Evolutionary conservation across 92 coral and sea anemone genomes (phyloP), one percentile per base, ranked within the genome.

Genomic region (Phymanthus crucifer): DNA sequence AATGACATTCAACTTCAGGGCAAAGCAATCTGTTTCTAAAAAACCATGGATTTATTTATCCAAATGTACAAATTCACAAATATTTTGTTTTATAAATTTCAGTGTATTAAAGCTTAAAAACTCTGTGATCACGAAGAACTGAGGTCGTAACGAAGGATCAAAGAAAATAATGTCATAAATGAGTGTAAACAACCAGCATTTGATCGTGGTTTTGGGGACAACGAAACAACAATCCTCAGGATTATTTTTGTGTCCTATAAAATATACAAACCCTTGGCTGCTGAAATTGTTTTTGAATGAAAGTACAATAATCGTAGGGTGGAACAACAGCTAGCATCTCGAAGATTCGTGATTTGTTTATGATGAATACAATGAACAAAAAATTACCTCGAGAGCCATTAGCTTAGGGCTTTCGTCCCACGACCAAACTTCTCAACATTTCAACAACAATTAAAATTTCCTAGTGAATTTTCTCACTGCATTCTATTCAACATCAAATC

Each of bases 171-270:
- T 57, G 40, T 33, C n/a, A 38, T 38, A 33, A 57, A 61, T 61
- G 36, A 58, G 65, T 61, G 81, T 77, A 77, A 61, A 77, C 81
- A 77, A 77, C n/a, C 48, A 33, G 26, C 58, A 77, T 64, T 77
- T 61, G 68, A 61, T 61, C 68, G 35, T 61, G 68, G 32, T 61
- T 61, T 24, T 61, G 23, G 68, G 68, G 34, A 24, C 34, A 6
- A 33, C 7, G 3, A 10, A 61, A 61, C 68, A 2, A 43, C 68
- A 21, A 61, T 4, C 34, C 68, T 26, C 68, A 61, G 68, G 68
- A 61, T 61, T 61, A 61, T 61, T 61, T 24, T 29, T 61, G 48
- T 61, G 68, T 26, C 68, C 68, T 61, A 61, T 61, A 61, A 61
- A 27, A 61, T 61, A 61, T 61, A 61, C 68, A 29, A 61, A 61